These are phyloP conservation scores for Octodonta nipae DNA, from an alignment of 2,888 invertebrate genomes.

Conservation along the genomic window DNA sequence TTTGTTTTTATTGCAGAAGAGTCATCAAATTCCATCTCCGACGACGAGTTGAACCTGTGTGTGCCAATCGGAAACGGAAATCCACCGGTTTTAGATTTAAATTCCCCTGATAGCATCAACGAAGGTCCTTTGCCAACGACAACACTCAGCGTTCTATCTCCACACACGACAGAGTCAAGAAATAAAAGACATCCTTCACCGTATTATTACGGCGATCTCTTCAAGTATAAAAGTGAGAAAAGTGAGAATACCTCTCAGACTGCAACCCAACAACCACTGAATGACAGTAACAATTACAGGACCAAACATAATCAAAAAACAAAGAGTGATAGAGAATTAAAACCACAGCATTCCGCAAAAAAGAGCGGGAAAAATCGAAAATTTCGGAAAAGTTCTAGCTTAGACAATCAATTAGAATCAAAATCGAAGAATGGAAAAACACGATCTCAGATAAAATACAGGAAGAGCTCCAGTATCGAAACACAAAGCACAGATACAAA, in stretches of 20 bases:
- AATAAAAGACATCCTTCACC: slow-evolving; percentile 60
- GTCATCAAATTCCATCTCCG: slow-evolving; percentile 34
- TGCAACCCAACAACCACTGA: slow-evolving; percentile 6
- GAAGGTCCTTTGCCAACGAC: slow-evolving; percentile 32
- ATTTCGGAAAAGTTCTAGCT: slow-evolving; percentile 28
- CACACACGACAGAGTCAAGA: slow-evolving; percentile 39
- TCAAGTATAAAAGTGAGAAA: slow-evolving; percentile 39
- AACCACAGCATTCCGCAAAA: slow-evolving; percentile 10
- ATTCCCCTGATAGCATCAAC: slow-evolving; percentile 57
- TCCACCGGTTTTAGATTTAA: slow-evolving; percentile 42
- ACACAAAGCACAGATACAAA: slow-evolving; percentile 51
- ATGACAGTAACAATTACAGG: too few relatives aligned
- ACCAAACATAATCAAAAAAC: slow-evolving; percentile 15
- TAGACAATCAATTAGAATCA: slow-evolving; percentile 23
- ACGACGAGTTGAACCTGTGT: slow-evolving; percentile 28
- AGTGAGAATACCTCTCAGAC: slow-evolving; percentile 15
- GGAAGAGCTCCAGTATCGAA: slow-evolving; percentile 63
- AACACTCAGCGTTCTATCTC: slow-evolving; percentile 38
- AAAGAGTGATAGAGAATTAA: slow-evolving; percentile 14
- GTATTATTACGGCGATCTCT: slow-evolving; percentile 70
- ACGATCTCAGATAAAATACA: slow-evolving; percentile 39
- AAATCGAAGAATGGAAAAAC: slow-evolving; percentile 27
- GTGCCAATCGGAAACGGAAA: slow-evolving; percentile 7
- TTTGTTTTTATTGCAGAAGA: slow-evolving; percentile 30
- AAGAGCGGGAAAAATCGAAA: slow-evolving; percentile 16